phyloP scores from a whole-genome alignment of 92 coral and sea anemone species.

The Parazoanthus atlanticus region DNA sequence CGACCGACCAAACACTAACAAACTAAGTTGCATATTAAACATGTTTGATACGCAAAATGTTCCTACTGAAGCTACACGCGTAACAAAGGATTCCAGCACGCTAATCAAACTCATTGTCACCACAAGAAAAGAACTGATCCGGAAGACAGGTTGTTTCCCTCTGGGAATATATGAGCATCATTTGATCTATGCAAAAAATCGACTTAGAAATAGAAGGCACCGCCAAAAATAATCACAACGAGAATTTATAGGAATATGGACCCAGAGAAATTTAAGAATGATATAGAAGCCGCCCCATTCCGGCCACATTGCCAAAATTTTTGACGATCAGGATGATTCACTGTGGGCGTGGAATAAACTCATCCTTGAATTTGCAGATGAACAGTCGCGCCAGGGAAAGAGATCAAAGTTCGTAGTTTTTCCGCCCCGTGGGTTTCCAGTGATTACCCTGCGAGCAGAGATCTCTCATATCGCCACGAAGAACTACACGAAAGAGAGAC shows the following conservation, averaged over 20 bases:
- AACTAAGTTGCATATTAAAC: constrained; percentile 29
- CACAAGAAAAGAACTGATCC: constrained; percentile 43
- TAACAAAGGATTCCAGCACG: constrained; percentile 39
- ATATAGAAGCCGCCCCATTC: not conserved
- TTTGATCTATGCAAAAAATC: constrained; percentile 18
- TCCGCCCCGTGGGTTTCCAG: too few relatives aligned
- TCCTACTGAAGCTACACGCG: constrained; percentile 37
- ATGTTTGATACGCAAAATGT: not conserved
- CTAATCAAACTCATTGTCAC: constrained; percentile 55
- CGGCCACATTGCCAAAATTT: too few relatives aligned
- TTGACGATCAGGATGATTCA: not conserved
- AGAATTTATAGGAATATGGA: not conserved
- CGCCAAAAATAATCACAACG: constrained; percentile 1
- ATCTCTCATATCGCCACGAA: too few relatives aligned
- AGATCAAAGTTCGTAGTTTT: too few relatives aligned
- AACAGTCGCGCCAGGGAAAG: too few relatives aligned
- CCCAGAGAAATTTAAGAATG: not conserved
- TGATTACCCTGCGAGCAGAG: too few relatives aligned
- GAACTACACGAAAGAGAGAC: too few relatives aligned
- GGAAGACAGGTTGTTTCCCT: constrained; percentile 20
- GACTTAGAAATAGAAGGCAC: constrained; percentile 21
- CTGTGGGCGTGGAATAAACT: too few relatives aligned
- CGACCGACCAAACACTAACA: constrained; percentile 32
- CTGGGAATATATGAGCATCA: constrained; percentile 37
- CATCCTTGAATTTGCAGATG: too few relatives aligned